Conservation (phyloP, 2,113 vertebrate species). For the Noturus placidus region DNA sequence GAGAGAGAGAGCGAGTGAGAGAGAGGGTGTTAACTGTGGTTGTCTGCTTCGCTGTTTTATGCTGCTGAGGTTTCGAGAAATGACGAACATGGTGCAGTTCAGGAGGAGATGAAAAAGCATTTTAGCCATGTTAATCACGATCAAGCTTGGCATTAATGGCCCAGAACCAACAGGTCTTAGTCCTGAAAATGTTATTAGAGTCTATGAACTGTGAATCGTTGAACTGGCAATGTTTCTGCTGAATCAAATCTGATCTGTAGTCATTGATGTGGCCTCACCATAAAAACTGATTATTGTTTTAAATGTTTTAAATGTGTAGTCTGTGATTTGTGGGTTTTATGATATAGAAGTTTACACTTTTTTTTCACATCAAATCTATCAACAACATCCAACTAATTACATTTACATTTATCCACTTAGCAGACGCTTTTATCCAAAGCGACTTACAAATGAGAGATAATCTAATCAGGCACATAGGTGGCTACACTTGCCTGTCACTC, state of each 20-base stretch:
- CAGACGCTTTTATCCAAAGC: no score
- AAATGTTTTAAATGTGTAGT: neutral
- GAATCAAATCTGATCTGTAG: neutral
- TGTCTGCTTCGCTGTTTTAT: constrained; percentile 44
- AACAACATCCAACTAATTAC: neutral
- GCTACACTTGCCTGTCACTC: no score
- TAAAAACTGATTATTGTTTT: neutral
- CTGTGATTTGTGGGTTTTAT: neutral
- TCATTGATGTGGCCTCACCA: neutral
- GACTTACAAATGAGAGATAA: no score
- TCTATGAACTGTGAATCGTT: neutral
- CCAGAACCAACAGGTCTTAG: constrained; percentile 12
- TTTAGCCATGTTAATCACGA: constrained; percentile 14
- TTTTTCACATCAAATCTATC: neutral
- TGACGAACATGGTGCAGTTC: constrained; percentile 29
- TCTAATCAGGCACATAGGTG: no score
- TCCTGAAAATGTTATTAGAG: neutral
- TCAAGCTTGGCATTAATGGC: neutral
- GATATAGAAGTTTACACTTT: neutral
- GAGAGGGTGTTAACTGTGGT: constrained; percentile 46
- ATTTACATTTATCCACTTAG: no score
- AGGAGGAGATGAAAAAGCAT: constrained; percentile 17
- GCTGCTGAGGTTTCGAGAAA: constrained; percentile 35
- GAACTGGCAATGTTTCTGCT: neutral
- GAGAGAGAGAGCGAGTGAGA: constrained; percentile 12